A percentile compares a stretch with the other conserved stretches of the same genome.
Conservation (phyloP, 2,797 vertebrate species). For the Anguilla anguilla region DNA sequence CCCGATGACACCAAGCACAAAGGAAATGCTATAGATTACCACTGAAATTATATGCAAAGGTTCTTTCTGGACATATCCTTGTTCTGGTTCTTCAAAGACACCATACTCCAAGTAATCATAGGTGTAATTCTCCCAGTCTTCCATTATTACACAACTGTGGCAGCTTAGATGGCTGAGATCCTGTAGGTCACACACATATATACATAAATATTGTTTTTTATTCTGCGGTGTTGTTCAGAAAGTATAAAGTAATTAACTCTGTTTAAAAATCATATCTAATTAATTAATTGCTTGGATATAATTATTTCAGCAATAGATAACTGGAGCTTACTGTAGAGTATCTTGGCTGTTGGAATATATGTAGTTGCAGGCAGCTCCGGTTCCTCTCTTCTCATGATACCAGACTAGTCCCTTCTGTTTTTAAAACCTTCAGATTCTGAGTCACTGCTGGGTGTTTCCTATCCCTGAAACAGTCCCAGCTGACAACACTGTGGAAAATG, state of each 20-base stretch:
- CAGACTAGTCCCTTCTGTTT: background rate
- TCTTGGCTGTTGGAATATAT: background rate
- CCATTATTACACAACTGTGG: slow-evolving; percentile 17
- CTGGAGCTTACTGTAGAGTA: background rate
- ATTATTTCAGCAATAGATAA: background rate
- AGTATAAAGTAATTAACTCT: background rate
- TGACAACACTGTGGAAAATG: background rate
- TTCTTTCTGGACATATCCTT: slow-evolving; percentile 65
- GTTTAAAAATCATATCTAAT: background rate
- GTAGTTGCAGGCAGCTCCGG: background rate
- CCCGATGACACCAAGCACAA: slow-evolving; percentile 86
- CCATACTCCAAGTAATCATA: slow-evolving; percentile 80
- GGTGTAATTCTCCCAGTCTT: slow-evolving; percentile 63
- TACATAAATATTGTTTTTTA: background rate
- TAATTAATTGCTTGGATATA: background rate
- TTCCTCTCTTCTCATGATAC: background rate
- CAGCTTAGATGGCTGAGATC: background rate
- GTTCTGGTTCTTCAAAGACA: slow-evolving; percentile 63
- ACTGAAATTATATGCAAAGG: slow-evolving; percentile 83
- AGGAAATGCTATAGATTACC: slow-evolving; percentile 81
- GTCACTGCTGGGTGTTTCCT: slow-evolving; percentile 1
- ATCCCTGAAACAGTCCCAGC: background rate
- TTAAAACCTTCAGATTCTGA: background rate
- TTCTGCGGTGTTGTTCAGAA: background rate
- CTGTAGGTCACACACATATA: background rate